phyloP scores from a whole-genome alignment of 1,140 invertebrate genomes.

The Sinella curviseta region DNA sequence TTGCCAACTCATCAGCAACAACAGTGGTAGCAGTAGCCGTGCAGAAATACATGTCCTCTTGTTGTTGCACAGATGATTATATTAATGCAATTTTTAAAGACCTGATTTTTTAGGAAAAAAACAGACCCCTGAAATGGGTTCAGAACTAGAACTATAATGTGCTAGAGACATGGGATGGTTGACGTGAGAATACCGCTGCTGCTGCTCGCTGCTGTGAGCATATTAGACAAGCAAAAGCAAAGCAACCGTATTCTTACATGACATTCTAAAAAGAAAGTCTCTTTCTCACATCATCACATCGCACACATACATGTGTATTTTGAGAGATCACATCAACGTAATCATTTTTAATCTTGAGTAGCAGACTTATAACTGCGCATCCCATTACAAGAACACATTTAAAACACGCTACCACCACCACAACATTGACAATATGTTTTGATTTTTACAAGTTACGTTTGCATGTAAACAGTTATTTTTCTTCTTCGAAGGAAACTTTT shows the following conservation, averaged over 20 bases:
- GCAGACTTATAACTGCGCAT: not conserved
- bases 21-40: not conserved
- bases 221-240: not conserved
- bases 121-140: not conserved
- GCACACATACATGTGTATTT: too few relatives aligned
- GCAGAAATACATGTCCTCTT: too few relatives aligned
- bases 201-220: too few relatives aligned
- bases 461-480: too few relatives aligned
- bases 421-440: too few relatives aligned
- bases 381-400: too few relatives aligned
- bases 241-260: too few relatives aligned
- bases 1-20: constrained; percentile 16
- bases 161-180: not conserved
- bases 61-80: not conserved
- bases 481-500: too few relatives aligned
- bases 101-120: too few relatives aligned
- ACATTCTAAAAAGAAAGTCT: not conserved
- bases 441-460: too few relatives aligned
- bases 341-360: not conserved
- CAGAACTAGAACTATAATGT: not conserved
- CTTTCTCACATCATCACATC: not conserved
- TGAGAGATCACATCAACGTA: not conserved
- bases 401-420: not conserved
- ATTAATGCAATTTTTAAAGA: not conserved
- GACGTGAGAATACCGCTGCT: not conserved